phyloP scores from a whole-genome alignment of 2,888 invertebrate species.

The Alentia gelatinosa region DNA sequence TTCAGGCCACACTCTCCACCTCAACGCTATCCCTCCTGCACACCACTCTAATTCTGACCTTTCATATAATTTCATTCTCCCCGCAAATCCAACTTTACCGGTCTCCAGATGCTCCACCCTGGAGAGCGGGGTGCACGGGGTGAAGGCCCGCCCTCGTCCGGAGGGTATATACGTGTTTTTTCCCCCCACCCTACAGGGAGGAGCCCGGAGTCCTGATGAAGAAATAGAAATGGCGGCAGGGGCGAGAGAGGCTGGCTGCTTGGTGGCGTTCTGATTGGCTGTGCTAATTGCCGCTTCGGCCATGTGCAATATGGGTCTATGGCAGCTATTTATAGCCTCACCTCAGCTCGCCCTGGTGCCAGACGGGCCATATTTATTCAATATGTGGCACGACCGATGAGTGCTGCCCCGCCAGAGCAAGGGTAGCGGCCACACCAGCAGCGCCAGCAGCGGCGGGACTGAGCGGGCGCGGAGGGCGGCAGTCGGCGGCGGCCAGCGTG shows the following conservation, averaged over 20 bases:
- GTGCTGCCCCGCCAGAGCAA: not conserved
- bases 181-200: not conserved
- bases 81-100: not conserved
- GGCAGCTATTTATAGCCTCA: constrained; percentile 38
- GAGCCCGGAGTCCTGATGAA: not conserved
- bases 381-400: constrained; percentile 33
- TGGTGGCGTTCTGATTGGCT: constrained; percentile 20
- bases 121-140: not conserved
- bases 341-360: constrained; percentile 41
- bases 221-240: constrained; percentile 45
- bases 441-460: not conserved
- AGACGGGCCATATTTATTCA: constrained; percentile 50
- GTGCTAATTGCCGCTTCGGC: constrained; percentile 30
- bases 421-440: not conserved
- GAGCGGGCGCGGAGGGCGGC: not conserved
- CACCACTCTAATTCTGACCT: constrained; percentile 5
- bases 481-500: not conserved
- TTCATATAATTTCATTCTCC: constrained; percentile 25
- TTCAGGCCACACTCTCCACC: no score
- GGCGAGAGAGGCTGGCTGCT: not conserved
- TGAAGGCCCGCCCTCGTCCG: not conserved
- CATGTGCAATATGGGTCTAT: constrained; percentile 50
- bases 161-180: no score
- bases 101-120: not conserved
- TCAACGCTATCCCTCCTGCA: no score